phyloP scores from a whole-genome alignment of 1,140 invertebrate species.

The Popillia japonica region DNA sequence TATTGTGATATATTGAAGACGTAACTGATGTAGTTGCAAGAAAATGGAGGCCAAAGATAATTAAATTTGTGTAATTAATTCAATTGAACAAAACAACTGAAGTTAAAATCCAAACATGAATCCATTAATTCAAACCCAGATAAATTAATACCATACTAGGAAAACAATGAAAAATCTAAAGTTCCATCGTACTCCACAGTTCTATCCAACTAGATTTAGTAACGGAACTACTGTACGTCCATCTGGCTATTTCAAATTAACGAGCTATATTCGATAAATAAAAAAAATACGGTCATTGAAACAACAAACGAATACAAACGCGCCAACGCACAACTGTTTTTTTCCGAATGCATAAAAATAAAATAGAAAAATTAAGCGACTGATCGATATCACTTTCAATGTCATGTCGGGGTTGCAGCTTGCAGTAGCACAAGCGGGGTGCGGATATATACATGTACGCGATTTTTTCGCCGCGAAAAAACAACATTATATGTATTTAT shows the following conservation, averaged over 20 bases:
- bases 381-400: conserved; percentile 35
- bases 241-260: neutral
- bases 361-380: conserved; percentile 31
- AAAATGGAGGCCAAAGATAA: no score
- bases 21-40: no score
- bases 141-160: no score
- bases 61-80: no score
- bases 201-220: no score
- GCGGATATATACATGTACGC: neutral
- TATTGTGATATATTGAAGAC: no score
- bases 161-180: no score
- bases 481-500: conserved; percentile 13
- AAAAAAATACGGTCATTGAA: conserved; percentile 22
- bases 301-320: neutral
- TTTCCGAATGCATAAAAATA: conserved; percentile 27
- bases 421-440: neutral
- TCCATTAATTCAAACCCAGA: no score
- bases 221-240: neutral
- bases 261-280: conserved; percentile 31
- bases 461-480: conserved; percentile 5
- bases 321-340: neutral
- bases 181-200: no score
- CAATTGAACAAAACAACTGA: no score
- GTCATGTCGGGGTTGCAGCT: conserved; percentile 11
- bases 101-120: no score